phyloP scores from a whole-genome alignment of 2,797 vertebrate genomes.

The Molothrus ater region DNA sequence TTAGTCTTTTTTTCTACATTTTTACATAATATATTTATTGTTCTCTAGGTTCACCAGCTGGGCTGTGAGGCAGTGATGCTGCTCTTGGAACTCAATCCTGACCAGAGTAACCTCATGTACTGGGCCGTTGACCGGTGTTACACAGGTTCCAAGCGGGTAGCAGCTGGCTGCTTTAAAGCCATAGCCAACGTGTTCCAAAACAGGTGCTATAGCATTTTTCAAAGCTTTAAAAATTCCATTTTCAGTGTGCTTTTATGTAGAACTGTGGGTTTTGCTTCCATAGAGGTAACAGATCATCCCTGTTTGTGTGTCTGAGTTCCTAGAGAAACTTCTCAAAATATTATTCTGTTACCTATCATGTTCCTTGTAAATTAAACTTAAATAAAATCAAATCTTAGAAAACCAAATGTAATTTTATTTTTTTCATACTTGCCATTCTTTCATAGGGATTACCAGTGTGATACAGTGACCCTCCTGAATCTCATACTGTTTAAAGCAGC shows the following conservation, averaged over 20 bases:
- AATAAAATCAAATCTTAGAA: neutral
- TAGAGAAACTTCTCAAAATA: neutral
- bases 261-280: fast-evolving
- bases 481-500: slow-evolving; percentile 98
- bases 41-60: slow-evolving; percentile 91
- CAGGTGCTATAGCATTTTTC: slow-evolving; percentile 79
- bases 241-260: neutral
- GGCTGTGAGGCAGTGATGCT: slow-evolving; percentile 97
- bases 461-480: slow-evolving; percentile 98
- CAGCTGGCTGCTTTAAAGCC: slow-evolving; percentile 95
- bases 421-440: slow-evolving; percentile 36
- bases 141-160: slow-evolving; percentile 92
- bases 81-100: slow-evolving; percentile 95
- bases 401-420: neutral
- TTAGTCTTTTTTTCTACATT: neutral
- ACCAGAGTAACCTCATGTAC: slow-evolving; percentile 98
- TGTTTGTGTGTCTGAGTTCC: neutral
- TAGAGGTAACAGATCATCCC: neutral
- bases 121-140: slow-evolving; percentile 99
- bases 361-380: neutral
- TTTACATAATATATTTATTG: neutral
- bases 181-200: slow-evolving; percentile 98
- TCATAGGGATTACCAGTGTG: slow-evolving; percentile 97
- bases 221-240: neutral
- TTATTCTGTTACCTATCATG: neutral